Conservation (phyloP, 2,888 invertebrate genomes). For the Yponomeuta sedellus region DNA sequence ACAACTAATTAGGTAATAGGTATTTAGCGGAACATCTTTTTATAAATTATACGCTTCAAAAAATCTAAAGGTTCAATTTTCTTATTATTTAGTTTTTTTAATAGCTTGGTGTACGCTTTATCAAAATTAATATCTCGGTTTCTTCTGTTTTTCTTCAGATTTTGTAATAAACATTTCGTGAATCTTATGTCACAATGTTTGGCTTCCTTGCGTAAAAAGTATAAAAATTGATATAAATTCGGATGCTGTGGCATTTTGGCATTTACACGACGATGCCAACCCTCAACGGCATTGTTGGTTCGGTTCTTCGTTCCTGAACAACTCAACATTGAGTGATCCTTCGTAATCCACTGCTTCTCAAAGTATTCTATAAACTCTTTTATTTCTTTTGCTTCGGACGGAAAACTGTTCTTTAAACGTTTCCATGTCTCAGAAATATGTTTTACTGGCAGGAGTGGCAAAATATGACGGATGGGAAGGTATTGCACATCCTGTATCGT, state of each 20-base stretch:
- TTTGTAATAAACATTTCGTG: neutral
- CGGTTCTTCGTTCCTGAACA: constrained; percentile 4
- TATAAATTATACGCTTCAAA: no score
- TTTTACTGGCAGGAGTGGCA: constrained; percentile 9
- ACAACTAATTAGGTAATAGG: no score
- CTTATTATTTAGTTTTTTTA: neutral
- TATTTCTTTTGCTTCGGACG: neutral
- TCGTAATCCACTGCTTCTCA: neutral
- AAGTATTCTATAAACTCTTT: constrained; percentile 11
- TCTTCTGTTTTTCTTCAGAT: constrained; percentile 3
- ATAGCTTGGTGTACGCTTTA: neutral
- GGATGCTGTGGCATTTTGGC: neutral
- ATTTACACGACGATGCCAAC: constrained; percentile 13
- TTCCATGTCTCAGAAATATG: constrained; percentile 3
- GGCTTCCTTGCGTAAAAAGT: neutral
- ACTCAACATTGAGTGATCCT: constrained; percentile 10
- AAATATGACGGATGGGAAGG: no score
- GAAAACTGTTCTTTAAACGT: neutral
- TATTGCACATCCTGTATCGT: no score
- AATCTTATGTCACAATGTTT: neutral
- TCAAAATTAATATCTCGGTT: constrained; percentile 12
- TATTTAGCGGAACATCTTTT: no score
- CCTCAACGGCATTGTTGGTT: constrained; percentile 3
- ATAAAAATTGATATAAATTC: constrained; percentile 9
- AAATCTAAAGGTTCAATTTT: no score